These are phyloP conservation scores for Lasioglossum morio DNA, from an alignment of 2,888 invertebrate genomes.

Conservation along the genomic window DNA sequence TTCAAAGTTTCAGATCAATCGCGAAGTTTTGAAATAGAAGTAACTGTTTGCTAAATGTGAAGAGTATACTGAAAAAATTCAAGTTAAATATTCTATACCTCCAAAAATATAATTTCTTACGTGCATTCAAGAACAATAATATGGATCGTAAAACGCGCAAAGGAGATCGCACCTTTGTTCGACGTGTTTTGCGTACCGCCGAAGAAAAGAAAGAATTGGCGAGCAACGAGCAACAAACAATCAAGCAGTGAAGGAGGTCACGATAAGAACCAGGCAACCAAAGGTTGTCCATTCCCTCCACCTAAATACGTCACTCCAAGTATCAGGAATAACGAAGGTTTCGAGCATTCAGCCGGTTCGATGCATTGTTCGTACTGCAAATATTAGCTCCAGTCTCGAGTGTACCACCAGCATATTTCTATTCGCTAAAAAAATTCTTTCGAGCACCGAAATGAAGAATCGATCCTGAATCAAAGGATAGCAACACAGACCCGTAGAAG, in stretches of 20 bases:
- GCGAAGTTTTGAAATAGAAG: too few species aligned
- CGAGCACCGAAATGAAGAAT: not conserved
- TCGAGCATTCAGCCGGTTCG: conserved; percentile 67
- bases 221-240: conserved; percentile 43
- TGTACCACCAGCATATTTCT: conserved; percentile 32
- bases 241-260: conserved; percentile 73
- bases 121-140: too few species aligned
- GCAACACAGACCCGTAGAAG: not conserved
- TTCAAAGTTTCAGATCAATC: too few species aligned
- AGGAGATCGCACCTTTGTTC: too few species aligned
- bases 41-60: too few species aligned
- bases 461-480: not conserved
- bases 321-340: conserved; percentile 74
- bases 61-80: too few species aligned
- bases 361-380: conserved; percentile 76
- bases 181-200: not conserved
- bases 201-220: conserved; percentile 37
- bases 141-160: too few species aligned
- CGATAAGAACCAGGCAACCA: conserved; percentile 74
- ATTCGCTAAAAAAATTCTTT: conserved; percentile 3
- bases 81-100: too few species aligned
- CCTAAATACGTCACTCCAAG: conserved; percentile 73
- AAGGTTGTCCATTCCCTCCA: conserved; percentile 58
- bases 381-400: conserved; percentile 71
- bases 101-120: too few species aligned